phyloP scores from a whole-genome alignment of 2,113 vertebrate species.

The Falcunculus frontatus region DNA sequence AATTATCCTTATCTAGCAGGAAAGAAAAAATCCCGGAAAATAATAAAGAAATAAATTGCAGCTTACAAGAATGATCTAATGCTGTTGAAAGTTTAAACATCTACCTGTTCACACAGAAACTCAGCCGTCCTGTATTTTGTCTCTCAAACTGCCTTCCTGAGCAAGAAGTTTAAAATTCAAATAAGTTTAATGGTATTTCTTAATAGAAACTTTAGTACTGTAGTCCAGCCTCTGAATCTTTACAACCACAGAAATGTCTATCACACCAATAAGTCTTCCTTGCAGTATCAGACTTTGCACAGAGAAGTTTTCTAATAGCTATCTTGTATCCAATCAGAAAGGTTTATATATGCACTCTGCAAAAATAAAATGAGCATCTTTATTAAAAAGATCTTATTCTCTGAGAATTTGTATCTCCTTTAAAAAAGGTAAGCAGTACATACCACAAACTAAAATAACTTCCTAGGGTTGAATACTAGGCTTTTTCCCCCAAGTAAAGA shows the following conservation, averaged over 20 bases:
- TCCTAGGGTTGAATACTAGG: neutral
- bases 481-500: neutral
- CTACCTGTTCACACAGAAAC: neutral
- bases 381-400: neutral
- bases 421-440: neutral
- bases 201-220: neutral
- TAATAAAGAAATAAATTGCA: neutral
- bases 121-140: neutral
- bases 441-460: neutral
- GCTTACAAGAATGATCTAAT: neutral
- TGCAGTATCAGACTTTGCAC: neutral
- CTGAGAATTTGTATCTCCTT: neutral
- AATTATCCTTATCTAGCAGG: neutral
- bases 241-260: neutral
- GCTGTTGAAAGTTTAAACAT: neutral
- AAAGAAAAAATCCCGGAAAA: neutral
- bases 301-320: neutral
- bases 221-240: neutral
- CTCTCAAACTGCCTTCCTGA: neutral
- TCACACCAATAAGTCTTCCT: neutral
- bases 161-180: neutral
- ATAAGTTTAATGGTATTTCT: neutral
- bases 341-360: neutral
- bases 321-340: neutral
- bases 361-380: neutral